Evolutionary conservation across 2,113 vertebrate genomes (phyloP).

Genomic region (Ariopsis seemanni): DNA sequence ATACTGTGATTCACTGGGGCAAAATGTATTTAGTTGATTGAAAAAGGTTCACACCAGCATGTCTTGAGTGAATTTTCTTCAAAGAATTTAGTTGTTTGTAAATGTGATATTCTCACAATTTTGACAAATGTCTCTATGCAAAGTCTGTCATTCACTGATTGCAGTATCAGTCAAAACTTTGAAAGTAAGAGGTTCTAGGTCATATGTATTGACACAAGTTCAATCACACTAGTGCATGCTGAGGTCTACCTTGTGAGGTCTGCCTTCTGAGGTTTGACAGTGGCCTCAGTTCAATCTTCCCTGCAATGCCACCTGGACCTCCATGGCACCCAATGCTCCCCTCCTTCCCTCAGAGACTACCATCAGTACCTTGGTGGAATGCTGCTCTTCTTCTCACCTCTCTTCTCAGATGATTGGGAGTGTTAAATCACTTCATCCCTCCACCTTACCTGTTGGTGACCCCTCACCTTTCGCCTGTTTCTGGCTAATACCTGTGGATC

Average conservation of each 20-base stretch:
- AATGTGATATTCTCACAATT: background rate
- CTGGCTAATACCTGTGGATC: too few relatives aligned
- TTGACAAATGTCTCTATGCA: background rate
- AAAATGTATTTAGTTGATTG: background rate
- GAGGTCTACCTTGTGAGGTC: background rate
- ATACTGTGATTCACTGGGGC: background rate
- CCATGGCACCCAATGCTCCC: too few relatives aligned
- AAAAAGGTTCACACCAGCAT: background rate
- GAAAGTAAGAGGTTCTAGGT: background rate
- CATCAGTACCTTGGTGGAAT: too few relatives aligned
- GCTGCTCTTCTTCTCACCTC: too few relatives aligned
- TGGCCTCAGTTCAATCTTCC: too few relatives aligned
- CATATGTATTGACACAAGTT: background rate
- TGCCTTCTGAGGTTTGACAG: background rate
- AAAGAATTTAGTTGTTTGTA: background rate
- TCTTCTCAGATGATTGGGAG: too few relatives aligned
- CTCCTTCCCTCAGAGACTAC: too few relatives aligned
- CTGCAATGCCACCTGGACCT: too few relatives aligned
- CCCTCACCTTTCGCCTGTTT: too few relatives aligned
- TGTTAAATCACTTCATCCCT: too few relatives aligned
- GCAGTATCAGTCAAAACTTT: background rate
- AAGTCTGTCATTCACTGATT: slow-evolving; percentile 7
- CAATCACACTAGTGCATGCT: background rate
- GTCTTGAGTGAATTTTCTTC: background rate
- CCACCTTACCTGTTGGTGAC: too few relatives aligned